These are phyloP conservation scores for Papilio gigon DNA, from an alignment of 2,888 invertebrate genomes.

Conservation along the genomic window DNA sequence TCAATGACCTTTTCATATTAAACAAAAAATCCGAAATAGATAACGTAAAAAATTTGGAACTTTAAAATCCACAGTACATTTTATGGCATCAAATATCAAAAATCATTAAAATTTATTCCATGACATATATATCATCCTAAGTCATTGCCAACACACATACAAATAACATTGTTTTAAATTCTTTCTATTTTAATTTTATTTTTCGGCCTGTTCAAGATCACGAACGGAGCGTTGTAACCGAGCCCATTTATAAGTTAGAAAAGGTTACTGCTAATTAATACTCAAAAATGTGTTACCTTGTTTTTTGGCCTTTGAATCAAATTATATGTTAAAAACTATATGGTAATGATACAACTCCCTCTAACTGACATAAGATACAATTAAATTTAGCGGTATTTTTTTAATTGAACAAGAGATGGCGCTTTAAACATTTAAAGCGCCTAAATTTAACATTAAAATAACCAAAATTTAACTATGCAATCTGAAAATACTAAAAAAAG, in stretches of 20 bases:
- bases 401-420: background rate
- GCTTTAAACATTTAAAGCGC: too few relatives aligned
- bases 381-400: background rate
- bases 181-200: slow-evolving; percentile 4
- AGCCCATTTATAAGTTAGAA: background rate
- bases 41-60: slow-evolving; percentile 21
- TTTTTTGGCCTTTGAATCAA: background rate
- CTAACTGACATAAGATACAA: background rate
- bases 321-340: too few relatives aligned
- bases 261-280: background rate
- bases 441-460: background rate
- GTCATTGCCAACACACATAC: slow-evolving; percentile 6
- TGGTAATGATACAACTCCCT: background rate
- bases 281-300: background rate
- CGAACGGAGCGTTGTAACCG: background rate
- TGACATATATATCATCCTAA: slow-evolving; percentile 21
- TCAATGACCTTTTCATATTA: slow-evolving; percentile 17
- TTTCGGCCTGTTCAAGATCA: slow-evolving; percentile 11
- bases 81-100: slow-evolving; percentile 23
- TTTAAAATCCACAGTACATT: slow-evolving; percentile 23
- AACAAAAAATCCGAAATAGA: slow-evolving; percentile 20
- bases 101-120: slow-evolving; percentile 26
- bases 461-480: background rate
- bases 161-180: slow-evolving; percentile 8
- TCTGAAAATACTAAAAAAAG: background rate